phyloP scores from a whole-genome alignment of 2,888 invertebrate species.

The Drosophila heteroneura region DNA sequence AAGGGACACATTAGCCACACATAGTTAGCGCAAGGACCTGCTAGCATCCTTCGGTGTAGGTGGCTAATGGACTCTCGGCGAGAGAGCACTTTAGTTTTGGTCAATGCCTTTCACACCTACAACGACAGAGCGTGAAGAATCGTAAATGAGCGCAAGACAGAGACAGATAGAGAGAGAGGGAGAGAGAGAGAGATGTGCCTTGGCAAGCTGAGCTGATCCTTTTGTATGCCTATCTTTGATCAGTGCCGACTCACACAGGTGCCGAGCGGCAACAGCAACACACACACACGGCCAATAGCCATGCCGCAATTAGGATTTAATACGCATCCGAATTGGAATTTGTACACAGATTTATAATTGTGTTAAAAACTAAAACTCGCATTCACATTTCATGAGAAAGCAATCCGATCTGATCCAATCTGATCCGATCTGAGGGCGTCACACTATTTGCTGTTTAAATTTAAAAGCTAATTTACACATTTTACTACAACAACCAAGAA shows the following conservation, averaged over 20 bases:
- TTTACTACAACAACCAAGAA: slow-evolving; percentile 38
- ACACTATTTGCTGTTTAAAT: slow-evolving; percentile 67
- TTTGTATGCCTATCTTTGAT: slow-evolving; percentile 68
- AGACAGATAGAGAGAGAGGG: no score
- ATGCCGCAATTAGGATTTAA: slow-evolving; percentile 79
- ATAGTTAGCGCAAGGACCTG: slow-evolving; percentile 75
- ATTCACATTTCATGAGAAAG: slow-evolving; percentile 62
- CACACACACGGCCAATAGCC: slow-evolving; percentile 54
- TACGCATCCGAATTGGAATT: slow-evolving; percentile 50
- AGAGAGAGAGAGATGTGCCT: not conserved
- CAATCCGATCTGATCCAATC: slow-evolving; percentile 30
- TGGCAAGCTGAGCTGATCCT: slow-evolving; percentile 37
- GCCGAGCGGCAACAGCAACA: slow-evolving; percentile 27
- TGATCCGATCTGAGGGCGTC: slow-evolving; percentile 52
- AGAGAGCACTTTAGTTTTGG: slow-evolving; percentile 71
- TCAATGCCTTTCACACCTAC: slow-evolving; percentile 75
- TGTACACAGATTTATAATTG: slow-evolving; percentile 71
- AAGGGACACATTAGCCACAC: slow-evolving; percentile 79
- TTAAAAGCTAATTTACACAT: slow-evolving; percentile 78
- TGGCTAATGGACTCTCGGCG: slow-evolving; percentile 69
- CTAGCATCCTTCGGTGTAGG: slow-evolving; percentile 55
- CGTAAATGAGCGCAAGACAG: slow-evolving; percentile 65
- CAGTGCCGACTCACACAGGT: slow-evolving; percentile 69
- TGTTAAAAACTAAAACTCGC: slow-evolving; percentile 71
- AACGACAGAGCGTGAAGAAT: slow-evolving; percentile 76